Conservation (phyloP, 2,113 vertebrate genomes). For the Cariama cristata region DNA sequence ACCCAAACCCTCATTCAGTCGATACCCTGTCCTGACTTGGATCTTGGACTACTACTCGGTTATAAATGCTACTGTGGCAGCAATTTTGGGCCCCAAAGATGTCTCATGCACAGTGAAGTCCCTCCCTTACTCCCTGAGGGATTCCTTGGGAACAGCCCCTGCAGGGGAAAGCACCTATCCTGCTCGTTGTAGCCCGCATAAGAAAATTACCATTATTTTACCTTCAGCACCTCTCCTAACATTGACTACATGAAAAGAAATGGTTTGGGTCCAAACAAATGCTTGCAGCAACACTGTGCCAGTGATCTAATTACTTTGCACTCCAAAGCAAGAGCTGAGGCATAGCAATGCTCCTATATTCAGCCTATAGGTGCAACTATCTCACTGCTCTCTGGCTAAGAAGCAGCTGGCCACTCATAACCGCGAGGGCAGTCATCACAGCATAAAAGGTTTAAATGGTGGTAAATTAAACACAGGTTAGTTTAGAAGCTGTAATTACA, state of each 20-base stretch:
- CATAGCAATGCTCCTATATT: neutral
- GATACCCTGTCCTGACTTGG: neutral
- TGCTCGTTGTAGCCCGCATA: neutral
- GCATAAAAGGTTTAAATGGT: neutral
- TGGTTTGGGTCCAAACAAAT: neutral
- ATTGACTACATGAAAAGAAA: neutral
- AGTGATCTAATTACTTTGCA: neutral
- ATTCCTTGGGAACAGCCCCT: neutral
- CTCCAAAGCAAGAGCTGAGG: neutral
- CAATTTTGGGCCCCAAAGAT: neutral
- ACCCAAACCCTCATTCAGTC: neutral
- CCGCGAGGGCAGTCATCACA: accelerated
- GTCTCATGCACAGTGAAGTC: neutral
- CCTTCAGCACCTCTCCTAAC: neutral
- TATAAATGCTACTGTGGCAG: neutral
- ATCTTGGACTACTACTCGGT: neutral
- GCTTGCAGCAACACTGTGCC: neutral
- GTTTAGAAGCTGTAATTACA: neutral
- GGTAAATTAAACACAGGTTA: neutral
- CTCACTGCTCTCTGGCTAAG: neutral
- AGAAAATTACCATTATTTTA: neutral
- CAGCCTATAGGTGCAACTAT: neutral
- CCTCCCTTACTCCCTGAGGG: neutral
- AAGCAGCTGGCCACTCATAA: neutral
- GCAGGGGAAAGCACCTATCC: neutral